Evolutionary conservation across 2,888 invertebrate genomes (phyloP).

Genomic region (Anaspis maculata): DNA sequence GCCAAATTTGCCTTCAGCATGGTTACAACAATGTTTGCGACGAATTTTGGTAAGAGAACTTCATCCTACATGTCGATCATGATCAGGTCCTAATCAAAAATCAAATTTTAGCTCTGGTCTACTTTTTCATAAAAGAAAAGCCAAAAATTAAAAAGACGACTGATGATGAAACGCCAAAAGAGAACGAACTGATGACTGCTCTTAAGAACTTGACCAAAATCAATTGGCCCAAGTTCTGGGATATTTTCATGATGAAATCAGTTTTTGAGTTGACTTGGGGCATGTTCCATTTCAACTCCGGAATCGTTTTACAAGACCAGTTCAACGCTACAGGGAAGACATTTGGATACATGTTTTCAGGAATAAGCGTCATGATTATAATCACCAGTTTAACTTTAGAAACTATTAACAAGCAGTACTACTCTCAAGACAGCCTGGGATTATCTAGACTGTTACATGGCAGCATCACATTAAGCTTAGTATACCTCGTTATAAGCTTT

Average conservation of each 20-base stretch:
- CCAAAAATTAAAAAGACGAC: slow-evolving; percentile 3
- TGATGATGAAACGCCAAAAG: too few relatives aligned
- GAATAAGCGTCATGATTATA: slow-evolving; percentile 4
- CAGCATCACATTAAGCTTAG: slow-evolving; percentile 2
- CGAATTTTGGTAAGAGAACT: slow-evolving; percentile 7
- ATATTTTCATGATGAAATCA: slow-evolving; percentile 10
- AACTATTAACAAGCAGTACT: slow-evolving; percentile 5
- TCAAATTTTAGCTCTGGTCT: too few relatives aligned
- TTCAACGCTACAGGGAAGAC: slow-evolving; percentile 5
- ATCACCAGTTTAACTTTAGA: slow-evolving; percentile 3
- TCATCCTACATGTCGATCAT: too few relatives aligned
- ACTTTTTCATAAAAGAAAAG: too few relatives aligned
- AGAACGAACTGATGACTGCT: too few relatives aligned
- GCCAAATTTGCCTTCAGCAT: slow-evolving; percentile 3
- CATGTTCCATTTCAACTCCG: slow-evolving; percentile 6
- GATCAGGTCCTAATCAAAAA: too few relatives aligned
- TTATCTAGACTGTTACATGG: slow-evolving; percentile 7
- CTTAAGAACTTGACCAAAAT: slow-evolving; percentile 4
- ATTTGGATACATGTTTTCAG: slow-evolving; percentile 8
- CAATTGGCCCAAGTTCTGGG: slow-evolving; percentile 11
- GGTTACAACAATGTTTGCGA: slow-evolving; percentile 1
- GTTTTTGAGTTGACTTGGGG: slow-evolving; percentile 5
- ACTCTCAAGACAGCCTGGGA: slow-evolving; percentile 5
- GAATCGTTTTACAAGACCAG: not conserved
- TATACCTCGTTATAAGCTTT: slow-evolving; percentile 4